Evolutionary conservation across 2,113 vertebrate species (phyloP).

Genomic region (Coptodon rendalli): DNA sequence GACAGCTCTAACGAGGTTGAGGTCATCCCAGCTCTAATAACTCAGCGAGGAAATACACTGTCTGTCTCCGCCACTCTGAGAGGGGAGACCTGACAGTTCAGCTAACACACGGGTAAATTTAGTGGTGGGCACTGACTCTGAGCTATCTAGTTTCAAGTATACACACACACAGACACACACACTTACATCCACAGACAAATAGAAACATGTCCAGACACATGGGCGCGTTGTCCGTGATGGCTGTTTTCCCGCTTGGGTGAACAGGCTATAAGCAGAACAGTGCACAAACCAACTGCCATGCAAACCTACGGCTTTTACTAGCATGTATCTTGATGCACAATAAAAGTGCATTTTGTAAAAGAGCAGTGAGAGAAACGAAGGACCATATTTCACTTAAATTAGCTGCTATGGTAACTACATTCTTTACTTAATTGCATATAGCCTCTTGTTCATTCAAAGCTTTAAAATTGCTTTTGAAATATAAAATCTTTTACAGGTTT

Average conservation of each 20-base stretch:
- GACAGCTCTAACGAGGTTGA: slow-evolving; percentile 69
- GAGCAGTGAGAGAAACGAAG: slow-evolving; percentile 14
- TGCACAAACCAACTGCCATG: background rate
- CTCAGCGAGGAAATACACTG: slow-evolving; percentile 62
- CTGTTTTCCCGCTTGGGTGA: slow-evolving; percentile 24
- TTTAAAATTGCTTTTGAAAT: background rate
- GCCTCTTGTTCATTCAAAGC: background rate
- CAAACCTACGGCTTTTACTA: background rate
- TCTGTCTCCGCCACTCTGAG: slow-evolving; percentile 58
- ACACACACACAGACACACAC: slow-evolving; percentile 17
- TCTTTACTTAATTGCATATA: background rate
- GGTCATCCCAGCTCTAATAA: slow-evolving; percentile 67
- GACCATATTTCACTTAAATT: background rate
- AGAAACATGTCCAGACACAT: slow-evolving; percentile 23
- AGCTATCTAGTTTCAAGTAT: slow-evolving; percentile 62
- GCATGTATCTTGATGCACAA: background rate
- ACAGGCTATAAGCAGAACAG: slow-evolving; percentile 9
- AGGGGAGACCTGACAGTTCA: slow-evolving; percentile 57
- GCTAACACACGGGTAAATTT: slow-evolving; percentile 73
- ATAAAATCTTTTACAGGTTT: background rate
- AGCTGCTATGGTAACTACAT: background rate
- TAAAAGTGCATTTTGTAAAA: slow-evolving; percentile 9
- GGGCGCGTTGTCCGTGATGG: slow-evolving; percentile 13
- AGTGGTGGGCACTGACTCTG: slow-evolving; percentile 50
- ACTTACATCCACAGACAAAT: slow-evolving; percentile 4